phyloP scores from a whole-genome alignment of 2,888 invertebrate species.

The Poecilobothrus nobilitatus region DNA sequence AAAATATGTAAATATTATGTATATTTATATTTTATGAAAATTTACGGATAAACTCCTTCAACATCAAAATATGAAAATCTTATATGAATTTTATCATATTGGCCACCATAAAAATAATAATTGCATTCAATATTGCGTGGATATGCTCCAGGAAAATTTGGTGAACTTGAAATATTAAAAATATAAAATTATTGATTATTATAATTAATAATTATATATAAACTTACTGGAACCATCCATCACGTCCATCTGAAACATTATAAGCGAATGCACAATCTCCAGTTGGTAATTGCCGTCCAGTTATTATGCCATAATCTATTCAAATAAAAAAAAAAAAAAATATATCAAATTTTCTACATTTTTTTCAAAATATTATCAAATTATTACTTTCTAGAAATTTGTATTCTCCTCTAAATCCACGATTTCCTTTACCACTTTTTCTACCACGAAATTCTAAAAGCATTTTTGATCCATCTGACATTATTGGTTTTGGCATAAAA shows the following conservation, averaged over 20 bases:
- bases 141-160: constrained; percentile 85
- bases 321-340: constrained; percentile 26
- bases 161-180: constrained; percentile 47
- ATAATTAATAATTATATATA: neutral
- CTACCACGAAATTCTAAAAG: constrained; percentile 78
- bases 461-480: constrained; percentile 85
- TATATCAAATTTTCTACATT: neutral
- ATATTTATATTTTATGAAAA: constrained; percentile 12
- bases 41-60: constrained; percentile 90
- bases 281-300: constrained; percentile 66
- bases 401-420: constrained; percentile 83
- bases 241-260: constrained; percentile 70
- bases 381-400: constrained; percentile 77
- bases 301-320: constrained; percentile 80
- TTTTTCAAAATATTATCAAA: neutral
- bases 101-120: constrained; percentile 78
- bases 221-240: constrained; percentile 61
- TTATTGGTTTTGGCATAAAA: constrained; percentile 74
- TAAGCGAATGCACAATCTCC: constrained; percentile 82
- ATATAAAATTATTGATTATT: neutral
- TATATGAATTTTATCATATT: constrained; percentile 68
- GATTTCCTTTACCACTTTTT: constrained; percentile 65
- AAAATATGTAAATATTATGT: too few species aligned
- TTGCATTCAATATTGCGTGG: constrained; percentile 85
- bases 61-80: constrained; percentile 89